Evolutionary conservation across 1,140 invertebrate species (phyloP), one percentile per base, ranked within the genome.

Genomic region (Hydropsyche tenuis): DNA sequence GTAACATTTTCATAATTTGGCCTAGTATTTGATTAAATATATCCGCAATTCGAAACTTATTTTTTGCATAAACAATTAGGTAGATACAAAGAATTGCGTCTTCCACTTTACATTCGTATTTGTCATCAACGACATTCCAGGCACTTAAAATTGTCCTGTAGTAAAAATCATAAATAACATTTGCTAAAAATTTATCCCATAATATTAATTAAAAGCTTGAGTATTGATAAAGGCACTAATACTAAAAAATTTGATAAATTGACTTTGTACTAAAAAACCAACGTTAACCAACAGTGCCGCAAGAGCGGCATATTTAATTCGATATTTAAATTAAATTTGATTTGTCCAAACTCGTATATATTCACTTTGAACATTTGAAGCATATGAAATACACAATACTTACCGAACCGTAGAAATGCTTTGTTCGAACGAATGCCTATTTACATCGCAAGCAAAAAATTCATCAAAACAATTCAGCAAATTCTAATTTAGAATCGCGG

Each of bases 21-120:
- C 20, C 20, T 20, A 20, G 1, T 16, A 20, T 18, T 53, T 20
- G 16, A 53, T 18, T 60, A 60, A 60, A 60, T 60, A 60, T 60
- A 60, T 60, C 56, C 56, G 56, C 56, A 60, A 60, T 60, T 60
- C 56, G 12, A 60, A 60, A 23, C 2, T 53, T 53, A n/a, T 53
- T 7, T 53, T 53, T 18, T 18, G 16, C 7, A 16, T 1, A 53
- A 53, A 7, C 9, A 6, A 2, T 53, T 16, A 53, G 9, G 18
- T 53, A 53, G 20, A 53, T 18, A 18, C 9, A 9, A 37, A 9
- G 9, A 37, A 37, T 37, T 37, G 30, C 9, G 9, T 37, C 30
- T 4, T 9, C 9, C 9, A 4, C 3, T 37, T 37, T 9, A 37
- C 3, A 4, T 37, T 37, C 9, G 3, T 37, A 37, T 37, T 37